These are phyloP conservation scores for Actinostola sp. DNA, from an alignment of 92 coral and sea anemone species.

Conservation along the genomic window DNA sequence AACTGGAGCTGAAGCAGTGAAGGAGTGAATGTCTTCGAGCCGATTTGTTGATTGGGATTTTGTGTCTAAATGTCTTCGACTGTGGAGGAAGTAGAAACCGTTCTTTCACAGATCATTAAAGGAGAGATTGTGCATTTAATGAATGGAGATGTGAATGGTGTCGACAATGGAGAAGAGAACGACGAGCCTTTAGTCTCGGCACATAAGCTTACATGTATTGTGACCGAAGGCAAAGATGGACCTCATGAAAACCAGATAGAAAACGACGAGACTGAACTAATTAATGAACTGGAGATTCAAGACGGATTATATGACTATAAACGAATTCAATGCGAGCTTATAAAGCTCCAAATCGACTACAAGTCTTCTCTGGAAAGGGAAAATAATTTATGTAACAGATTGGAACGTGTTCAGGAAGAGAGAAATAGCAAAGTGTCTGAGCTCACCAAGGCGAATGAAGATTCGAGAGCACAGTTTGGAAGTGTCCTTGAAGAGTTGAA, in stretches of 20 bases:
- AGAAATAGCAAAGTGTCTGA: constrained; percentile 71
- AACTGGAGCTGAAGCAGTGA: constrained; percentile 19
- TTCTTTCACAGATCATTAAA: constrained; percentile 13
- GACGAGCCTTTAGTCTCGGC: background rate
- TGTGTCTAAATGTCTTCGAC: constrained; percentile 26
- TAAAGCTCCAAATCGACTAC: constrained; percentile 72
- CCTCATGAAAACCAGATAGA: background rate
- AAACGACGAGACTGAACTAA: constrained; percentile 18
- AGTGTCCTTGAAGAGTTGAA: constrained; percentile 70
- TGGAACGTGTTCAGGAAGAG: constrained; percentile 64
- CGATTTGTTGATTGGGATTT: background rate
- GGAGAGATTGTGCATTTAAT: constrained; percentile 4
- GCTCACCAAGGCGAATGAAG: constrained; percentile 83
- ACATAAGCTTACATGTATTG: too few relatives aligned
- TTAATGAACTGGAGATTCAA: constrained; percentile 68
- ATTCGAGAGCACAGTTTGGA: constrained; percentile 74
- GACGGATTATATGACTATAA: constrained; percentile 75
- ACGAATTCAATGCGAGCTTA: constrained; percentile 64
- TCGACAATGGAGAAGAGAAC: background rate
- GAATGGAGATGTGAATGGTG: constrained; percentile 19
- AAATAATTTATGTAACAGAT: constrained; percentile 66
- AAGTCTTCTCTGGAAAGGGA: constrained; percentile 79
- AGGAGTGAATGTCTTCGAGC: constrained; percentile 1
- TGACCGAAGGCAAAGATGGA: constrained; percentile 4
- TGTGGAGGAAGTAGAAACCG: constrained; percentile 22